Percentiles rank a stretch among this genome's conserved stretches.
phyloP scores from a whole-genome alignment of 2,797 vertebrate genomes.

The Triplophysa yarkandensis region DNA sequence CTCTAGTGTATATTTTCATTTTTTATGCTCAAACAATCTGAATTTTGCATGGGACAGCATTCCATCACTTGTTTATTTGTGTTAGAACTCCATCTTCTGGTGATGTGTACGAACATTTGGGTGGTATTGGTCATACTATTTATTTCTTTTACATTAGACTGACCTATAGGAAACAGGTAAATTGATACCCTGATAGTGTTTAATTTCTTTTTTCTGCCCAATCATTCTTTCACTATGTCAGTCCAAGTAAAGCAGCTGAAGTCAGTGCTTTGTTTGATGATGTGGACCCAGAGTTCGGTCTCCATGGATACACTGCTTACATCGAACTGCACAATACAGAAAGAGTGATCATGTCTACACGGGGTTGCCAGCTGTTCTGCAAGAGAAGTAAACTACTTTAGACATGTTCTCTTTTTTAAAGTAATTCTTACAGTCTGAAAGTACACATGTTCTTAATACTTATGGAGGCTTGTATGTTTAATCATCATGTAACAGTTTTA shows the following conservation, averaged over 20 bases:
- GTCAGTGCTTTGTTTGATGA: constrained; percentile 75
- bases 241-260: constrained; percentile 68
- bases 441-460: not conserved
- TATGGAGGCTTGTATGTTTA: not conserved
- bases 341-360: constrained; percentile 75
- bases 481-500: not conserved
- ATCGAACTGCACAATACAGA: constrained; percentile 79
- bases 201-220: constrained; percentile 9
- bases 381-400: constrained; percentile 74
- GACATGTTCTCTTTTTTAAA: not conserved
- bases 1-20: too few species aligned
- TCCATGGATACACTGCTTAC: constrained; percentile 85
- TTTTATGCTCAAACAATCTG: too few species aligned
- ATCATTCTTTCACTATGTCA: not conserved
- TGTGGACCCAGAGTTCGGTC: constrained; percentile 81
- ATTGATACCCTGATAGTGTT: not conserved
- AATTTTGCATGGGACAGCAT: not conserved
- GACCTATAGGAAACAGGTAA: not conserved
- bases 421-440: not conserved
- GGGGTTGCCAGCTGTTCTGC: constrained; percentile 81
- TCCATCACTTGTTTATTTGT: constrained; percentile 15
- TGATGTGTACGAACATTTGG: too few species aligned
- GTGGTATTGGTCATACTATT: not conserved
- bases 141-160: constrained; percentile 15
- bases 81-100: constrained; percentile 74